Evolutionary conservation across 2,888 invertebrate species (phyloP), one percentile per base, ranked within the genome.

Genomic region (Drosophila merina): DNA sequence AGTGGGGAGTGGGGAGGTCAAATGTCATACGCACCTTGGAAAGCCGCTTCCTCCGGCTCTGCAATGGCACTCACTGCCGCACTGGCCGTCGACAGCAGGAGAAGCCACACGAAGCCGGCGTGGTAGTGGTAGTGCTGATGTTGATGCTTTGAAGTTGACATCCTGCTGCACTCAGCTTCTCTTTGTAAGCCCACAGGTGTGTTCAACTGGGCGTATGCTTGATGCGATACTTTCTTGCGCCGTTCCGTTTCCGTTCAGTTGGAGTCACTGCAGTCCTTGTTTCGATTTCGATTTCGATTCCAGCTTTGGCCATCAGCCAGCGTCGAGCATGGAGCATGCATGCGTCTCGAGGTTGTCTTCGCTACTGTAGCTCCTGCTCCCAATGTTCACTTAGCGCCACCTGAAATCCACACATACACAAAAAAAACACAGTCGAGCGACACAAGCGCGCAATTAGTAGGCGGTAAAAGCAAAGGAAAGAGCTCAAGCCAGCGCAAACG

Each of bases 11-110:
- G 33, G 40, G 14, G 40, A 20, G 40, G 8, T 9, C 9, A 42
- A 42, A 38, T 70, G 54, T 63, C 58, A 69, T 68, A 84, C 84
- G 80, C 91, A 94, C 94, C 94, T 93, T 94, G 94, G 88, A 94
- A 94, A 72, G 94, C 94, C 57, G 94, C 94, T 88, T 94, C 94
- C 80, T 91, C 91, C 60, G 91, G 85, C 75, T 91, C 91, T 71
- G 88, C 82, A 60, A 83, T 75, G 83, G 87, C 88, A 83, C 86
- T 90, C 70, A 86, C 89, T 79, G 86, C 75, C 88, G 86, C 89
- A 88, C 79, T 56, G 49, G 69, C 57, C 40, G 71, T 62, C 38
- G 81, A 64, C 58, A 86, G 89, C 75, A 77, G 89, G 77, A 90
- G 88, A 76, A 89, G 83, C 80, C 86, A 77, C 47, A 66, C 52